Base-by-base conservation (phyloP, 2,113 vertebrate species). In the Greenwoodochromis staneri region DNA sequence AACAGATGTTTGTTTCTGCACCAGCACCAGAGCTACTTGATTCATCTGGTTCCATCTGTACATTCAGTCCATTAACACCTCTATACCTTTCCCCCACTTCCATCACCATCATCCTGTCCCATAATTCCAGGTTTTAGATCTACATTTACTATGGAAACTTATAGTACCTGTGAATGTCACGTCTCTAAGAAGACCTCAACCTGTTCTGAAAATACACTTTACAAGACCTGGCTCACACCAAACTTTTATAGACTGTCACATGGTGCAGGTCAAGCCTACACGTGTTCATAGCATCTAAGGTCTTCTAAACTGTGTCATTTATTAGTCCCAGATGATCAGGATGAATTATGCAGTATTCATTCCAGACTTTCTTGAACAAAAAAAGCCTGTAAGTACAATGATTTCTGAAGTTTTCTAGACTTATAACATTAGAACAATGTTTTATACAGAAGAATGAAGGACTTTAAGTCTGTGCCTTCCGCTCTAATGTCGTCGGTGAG, bases 231-330 rank as follows among this genome's bases (percentile, higher is more conserved):
- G 34, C 31, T 34, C 10, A 51, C 61, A 45, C 45, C 14, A 21
- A 69, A 34, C 19, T 61, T 94, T 92, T 91, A 94, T 69, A 80
- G 89, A 86, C 91, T 71, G 85, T 89, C 89, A 91, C 83, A 27
- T 55, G 87, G 47, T 40, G 27, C 57, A 76, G 82, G 81, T 90
- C 84, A 84, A 31, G 13, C 71, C 83, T 89, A 90, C 87, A 89
- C 31, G 73, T 87, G 89, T 87, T 89, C 84, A 88, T 12, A 51
- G 84, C 40, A 81, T 80, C 85, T 10, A 61, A 89, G 86, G 88
- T 87, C 73, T n/a, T 93, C 49, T 54, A 94, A 94, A 94, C 89
- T 82, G 21, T 91, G 88, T 89, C 88, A 87, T 34, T 71, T 91
- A 90, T 89, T 57, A 76, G 45, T 93, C 93, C 91, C 93, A 85